phyloP scores from a whole-genome alignment of 2,797 vertebrate genomes.

The Alauda arvensis region DNA sequence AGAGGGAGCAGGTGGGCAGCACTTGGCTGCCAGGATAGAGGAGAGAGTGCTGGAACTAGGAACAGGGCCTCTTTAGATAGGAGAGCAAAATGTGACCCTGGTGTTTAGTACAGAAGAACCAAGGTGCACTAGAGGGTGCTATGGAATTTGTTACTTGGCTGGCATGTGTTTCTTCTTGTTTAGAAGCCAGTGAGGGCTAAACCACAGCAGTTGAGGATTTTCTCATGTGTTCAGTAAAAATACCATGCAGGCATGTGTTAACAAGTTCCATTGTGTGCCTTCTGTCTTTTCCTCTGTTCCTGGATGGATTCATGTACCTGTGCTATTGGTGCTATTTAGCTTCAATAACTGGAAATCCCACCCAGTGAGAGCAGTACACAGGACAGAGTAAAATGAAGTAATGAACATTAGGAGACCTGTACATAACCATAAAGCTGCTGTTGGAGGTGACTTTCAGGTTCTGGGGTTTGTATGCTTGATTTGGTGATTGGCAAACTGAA shows the following conservation, averaged over 20 bases:
- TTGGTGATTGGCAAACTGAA: not conserved
- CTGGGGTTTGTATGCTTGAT: not conserved
- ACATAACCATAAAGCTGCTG: not conserved
- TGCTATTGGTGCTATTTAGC: not conserved
- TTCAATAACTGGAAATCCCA: not conserved
- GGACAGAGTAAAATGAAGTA: not conserved
- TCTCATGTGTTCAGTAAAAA: not conserved
- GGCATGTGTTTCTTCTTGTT: not conserved
- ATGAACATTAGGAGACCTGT: not conserved
- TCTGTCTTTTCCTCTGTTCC: not conserved
- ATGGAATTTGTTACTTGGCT: not conserved
- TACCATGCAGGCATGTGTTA: accelerated
- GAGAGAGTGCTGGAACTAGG: not conserved
- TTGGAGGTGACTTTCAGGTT: not conserved
- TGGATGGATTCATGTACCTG: not conserved
- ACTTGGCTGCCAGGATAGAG: not conserved
- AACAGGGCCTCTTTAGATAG: not conserved
- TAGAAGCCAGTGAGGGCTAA: not conserved
- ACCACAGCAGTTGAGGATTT: not conserved
- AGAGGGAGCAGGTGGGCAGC: conserved; percentile 19
- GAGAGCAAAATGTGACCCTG: not conserved
- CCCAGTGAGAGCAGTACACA: not conserved
- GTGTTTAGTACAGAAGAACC: not conserved
- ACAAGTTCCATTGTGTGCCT: not conserved
- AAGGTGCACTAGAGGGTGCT: not conserved